These are phyloP conservation scores for Hephaestus fuliginosus DNA, from an alignment of 2,797 vertebrate genomes.

Conservation along the genomic window DNA sequence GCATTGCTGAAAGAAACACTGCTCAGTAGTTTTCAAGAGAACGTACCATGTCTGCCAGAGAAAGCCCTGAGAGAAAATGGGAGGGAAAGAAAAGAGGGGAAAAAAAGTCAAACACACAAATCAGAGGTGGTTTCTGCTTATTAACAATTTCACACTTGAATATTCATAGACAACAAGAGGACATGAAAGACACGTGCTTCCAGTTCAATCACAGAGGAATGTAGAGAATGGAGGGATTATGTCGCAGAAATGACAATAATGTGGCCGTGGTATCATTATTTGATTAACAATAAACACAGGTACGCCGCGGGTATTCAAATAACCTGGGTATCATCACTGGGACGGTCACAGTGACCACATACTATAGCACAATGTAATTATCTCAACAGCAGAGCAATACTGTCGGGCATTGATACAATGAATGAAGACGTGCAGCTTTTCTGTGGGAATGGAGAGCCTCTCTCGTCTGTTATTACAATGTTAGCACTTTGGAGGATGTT, in stretches of 20 bases:
- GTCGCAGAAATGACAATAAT: slow-evolving; percentile 56
- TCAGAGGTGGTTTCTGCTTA: slow-evolving; percentile 17
- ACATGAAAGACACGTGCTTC: slow-evolving; percentile 36
- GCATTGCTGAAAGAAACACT: background rate
- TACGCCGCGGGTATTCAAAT: slow-evolving; percentile 60
- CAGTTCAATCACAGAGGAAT: slow-evolving; percentile 76
- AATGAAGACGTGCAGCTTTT: slow-evolving; percentile 58
- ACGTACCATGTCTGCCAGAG: slow-evolving; percentile 95
- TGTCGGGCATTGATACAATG: slow-evolving; percentile 61
- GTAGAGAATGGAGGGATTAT: slow-evolving; percentile 56
- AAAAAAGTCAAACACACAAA: slow-evolving; percentile 21
- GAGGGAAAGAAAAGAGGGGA: background rate
- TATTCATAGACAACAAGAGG: slow-evolving; percentile 32
- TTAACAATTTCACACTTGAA: slow-evolving; percentile 59
- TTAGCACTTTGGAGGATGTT: slow-evolving; percentile 58
- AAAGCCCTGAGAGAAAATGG: slow-evolving; percentile 87
- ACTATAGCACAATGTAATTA: slow-evolving; percentile 58
- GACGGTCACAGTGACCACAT: slow-evolving; percentile 38
- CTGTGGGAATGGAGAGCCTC: slow-evolving; percentile 53
- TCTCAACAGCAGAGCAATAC: slow-evolving; percentile 40
- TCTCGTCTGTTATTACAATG: slow-evolving; percentile 55
- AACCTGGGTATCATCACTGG: slow-evolving; percentile 51
- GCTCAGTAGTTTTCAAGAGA: background rate
- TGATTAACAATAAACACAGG: slow-evolving; percentile 66
- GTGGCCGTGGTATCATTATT: slow-evolving; percentile 60